Evolutionary conservation across 2,797 vertebrate species (phyloP), one percentile per base, ranked within the genome.

Genomic region (Falco cherrug): DNA sequence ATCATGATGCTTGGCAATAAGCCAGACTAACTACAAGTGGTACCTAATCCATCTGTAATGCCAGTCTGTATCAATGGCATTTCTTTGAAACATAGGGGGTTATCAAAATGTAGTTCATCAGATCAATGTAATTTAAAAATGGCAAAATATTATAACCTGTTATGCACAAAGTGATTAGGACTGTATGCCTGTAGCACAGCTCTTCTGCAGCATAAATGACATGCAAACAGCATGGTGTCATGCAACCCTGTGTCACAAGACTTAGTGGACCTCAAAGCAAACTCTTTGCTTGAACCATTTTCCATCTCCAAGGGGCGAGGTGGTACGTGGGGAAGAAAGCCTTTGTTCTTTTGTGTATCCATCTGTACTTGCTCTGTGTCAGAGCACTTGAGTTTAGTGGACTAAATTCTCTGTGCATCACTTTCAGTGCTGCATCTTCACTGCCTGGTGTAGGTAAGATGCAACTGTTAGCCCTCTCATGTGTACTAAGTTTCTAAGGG

Each of bases 211-310:
- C 0, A 0, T 16, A 47, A 65, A 37, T 2, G 45, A n/a, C 20
- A 16, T 0, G 5, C 18, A 48, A 33, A 21, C 39, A 13, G 18
- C 33, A 25, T 0, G 7, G 6, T 39, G 56, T 5, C 15, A 17
- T 3, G 16, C 29, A 53, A 5, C 19, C 59, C 21, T 4, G 6
- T 11, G 13, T 10, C 11, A 5, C 1, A 20, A 33, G 20, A 17
- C 43, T 28, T 13, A 16, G 15, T 3, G 43, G 41, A 67, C 17
- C 60, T 45, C 73, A 26, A 11, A 65, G 50, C 31, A 60, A 80
- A 41, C 17, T 21, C 65, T 37, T n/a, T 28, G 16, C 39, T 33
- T 16, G 53, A 70, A 54, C 47, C 5, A 0, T 54, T 65, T 71
- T 35, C 80, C n/a, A 37, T 4, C 31, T 16, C 70, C 18, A 50